These are phyloP conservation scores for Corythaixoides concolor DNA, from an alignment of 2,113 vertebrate genomes.

Conservation along the genomic window DNA sequence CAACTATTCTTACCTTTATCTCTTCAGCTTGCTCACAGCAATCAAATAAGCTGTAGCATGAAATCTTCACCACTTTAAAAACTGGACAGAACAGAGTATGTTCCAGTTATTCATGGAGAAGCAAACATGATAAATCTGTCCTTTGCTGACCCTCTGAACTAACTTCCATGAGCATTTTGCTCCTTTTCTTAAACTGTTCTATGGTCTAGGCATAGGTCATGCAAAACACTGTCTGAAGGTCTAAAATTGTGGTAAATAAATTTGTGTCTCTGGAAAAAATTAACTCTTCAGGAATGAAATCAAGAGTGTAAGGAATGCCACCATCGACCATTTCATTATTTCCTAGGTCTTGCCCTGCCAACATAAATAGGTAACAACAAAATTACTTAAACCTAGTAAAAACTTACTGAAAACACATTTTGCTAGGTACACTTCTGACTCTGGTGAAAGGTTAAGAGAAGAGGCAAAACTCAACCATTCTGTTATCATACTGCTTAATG, in stretches of 20 bases:
- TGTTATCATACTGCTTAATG: neutral
- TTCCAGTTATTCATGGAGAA: neutral
- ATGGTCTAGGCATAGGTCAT: neutral
- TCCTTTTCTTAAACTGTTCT: neutral
- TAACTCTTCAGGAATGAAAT: neutral
- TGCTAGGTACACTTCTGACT: neutral
- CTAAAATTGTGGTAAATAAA: neutral
- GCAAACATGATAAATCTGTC: neutral
- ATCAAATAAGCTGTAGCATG: neutral
- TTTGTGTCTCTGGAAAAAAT: neutral
- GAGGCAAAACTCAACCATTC: neutral
- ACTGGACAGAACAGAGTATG: neutral
- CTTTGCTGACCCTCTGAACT: neutral
- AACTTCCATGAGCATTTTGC: neutral
- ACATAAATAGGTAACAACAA: neutral
- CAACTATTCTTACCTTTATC: neutral
- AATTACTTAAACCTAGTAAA: neutral
- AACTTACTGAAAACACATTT: neutral
- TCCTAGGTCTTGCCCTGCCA: neutral
- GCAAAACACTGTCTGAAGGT: neutral
- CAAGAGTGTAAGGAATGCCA: neutral
- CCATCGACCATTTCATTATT: neutral
- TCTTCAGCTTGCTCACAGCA: neutral
- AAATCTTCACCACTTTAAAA: neutral
- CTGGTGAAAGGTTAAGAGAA: neutral